These are phyloP conservation scores for Cepaea hortensis DNA, from an alignment of 2,888 invertebrate genomes.

Conservation along the genomic window DNA sequence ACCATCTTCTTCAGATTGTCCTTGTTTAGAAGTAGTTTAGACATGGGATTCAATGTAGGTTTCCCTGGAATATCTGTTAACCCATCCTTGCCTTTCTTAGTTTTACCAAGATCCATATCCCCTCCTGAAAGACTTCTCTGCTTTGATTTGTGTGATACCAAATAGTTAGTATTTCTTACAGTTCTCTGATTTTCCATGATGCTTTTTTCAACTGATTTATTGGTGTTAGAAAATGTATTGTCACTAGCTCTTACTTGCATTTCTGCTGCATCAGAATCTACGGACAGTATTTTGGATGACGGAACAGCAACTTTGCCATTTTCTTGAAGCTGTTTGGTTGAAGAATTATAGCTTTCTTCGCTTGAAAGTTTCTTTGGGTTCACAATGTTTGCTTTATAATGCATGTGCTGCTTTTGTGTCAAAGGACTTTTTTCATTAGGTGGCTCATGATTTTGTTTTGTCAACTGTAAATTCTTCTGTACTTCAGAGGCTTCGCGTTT, in stretches of 20 bases:
- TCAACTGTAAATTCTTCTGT: constrained; percentile 1
- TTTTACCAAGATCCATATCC: not conserved
- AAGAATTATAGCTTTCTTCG: constrained; percentile 9
- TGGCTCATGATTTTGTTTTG: constrained; percentile 20
- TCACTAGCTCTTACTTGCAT: not conserved
- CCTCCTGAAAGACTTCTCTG: constrained; percentile 1
- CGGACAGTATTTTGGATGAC: not conserved
- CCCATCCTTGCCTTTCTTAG: not conserved
- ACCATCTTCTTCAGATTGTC: constrained; percentile 65
- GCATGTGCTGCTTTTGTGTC: not conserved
- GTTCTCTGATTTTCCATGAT: not conserved
- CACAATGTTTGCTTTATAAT: constrained; percentile 27
- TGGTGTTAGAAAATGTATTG: constrained; percentile 10
- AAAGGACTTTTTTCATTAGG: constrained; percentile 29
- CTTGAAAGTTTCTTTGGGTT: not conserved
- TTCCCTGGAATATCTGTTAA: not conserved
- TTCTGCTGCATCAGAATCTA: not conserved
- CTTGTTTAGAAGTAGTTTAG: constrained; percentile 44
- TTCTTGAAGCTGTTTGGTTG: not conserved
- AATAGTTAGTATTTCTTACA: not conserved
- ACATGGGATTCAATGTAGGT: not conserved
- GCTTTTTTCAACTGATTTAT: constrained; percentile 28
- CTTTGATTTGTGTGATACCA: not conserved
- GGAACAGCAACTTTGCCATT: not conserved
- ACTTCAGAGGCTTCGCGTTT: constrained; percentile 54